phyloP scores from a whole-genome alignment of 2,797 vertebrate genomes.

The Paratrypauchen microcephalus region DNA sequence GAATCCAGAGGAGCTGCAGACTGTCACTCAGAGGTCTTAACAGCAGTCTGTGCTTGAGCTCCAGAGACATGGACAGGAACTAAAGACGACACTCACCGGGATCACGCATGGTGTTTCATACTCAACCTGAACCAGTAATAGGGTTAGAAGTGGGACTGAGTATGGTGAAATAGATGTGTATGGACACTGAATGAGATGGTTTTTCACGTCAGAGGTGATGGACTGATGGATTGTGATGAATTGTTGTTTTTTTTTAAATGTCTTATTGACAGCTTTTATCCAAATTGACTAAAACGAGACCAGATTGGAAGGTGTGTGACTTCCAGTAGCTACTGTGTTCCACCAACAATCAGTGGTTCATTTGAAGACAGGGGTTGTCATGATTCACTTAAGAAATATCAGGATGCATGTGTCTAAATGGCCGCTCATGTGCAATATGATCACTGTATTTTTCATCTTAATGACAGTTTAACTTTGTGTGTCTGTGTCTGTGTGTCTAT shows the following conservation, averaged over 20 bases:
- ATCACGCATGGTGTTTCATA: constrained; percentile 51
- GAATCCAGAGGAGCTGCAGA: constrained; percentile 56
- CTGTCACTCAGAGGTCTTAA: constrained; percentile 82
- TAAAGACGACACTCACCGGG: constrained; percentile 45
- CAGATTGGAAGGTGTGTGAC: constrained; percentile 31
- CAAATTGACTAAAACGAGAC: constrained; percentile 42
- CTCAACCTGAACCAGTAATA: constrained; percentile 46
- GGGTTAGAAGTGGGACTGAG: constrained; percentile 32
- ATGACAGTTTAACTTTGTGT: constrained; percentile 40
- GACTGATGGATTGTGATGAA: constrained; percentile 24
- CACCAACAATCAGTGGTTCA: constrained; percentile 33
- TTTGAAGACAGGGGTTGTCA: constrained; percentile 36
- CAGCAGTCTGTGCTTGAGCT: constrained; percentile 62
- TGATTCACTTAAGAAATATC: constrained; percentile 59
- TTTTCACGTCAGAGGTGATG: constrained; percentile 33
- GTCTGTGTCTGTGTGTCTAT: background rate
- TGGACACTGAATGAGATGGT: constrained; percentile 41
- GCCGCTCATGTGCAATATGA: constrained; percentile 38
- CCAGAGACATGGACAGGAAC: constrained; percentile 32
- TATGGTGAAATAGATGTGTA: constrained; percentile 38
- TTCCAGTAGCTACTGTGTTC: constrained; percentile 26
- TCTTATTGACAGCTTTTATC: constrained; percentile 52
- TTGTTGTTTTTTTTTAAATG: constrained; percentile 56
- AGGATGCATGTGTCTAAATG: constrained; percentile 51
- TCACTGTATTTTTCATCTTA: constrained; percentile 53